These are phyloP conservation scores for Henicopernis longicauda DNA, from an alignment of 2,113 vertebrate genomes.

Conservation along the genomic window DNA sequence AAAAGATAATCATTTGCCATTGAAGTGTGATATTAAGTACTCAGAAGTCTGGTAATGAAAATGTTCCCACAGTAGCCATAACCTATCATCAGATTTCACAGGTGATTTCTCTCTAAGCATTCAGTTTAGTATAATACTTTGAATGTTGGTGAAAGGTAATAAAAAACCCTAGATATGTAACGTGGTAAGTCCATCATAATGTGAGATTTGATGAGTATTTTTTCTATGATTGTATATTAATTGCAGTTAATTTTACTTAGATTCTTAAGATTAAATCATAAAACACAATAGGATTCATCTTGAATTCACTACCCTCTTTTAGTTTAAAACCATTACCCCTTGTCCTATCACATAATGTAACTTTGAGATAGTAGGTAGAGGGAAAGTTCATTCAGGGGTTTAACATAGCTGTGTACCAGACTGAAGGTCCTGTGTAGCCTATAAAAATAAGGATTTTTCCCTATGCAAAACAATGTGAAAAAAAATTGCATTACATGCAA, in stretches of 20 bases:
- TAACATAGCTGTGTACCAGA: neutral
- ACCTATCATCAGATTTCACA: slow-evolving; percentile 39
- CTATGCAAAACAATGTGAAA: neutral
- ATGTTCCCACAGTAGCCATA: slow-evolving; percentile 35
- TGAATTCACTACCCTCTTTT: neutral
- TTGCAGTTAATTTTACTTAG: neutral
- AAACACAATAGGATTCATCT: neutral
- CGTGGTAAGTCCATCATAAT: neutral
- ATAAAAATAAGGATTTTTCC: neutral
- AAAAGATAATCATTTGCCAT: neutral
- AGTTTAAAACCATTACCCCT: too few relatives aligned
- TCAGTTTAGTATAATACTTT: neutral
- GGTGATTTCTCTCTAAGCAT: slow-evolving; percentile 6
- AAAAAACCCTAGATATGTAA: neutral
- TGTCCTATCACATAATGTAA: neutral
- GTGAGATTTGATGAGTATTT: neutral
- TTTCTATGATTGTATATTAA: neutral
- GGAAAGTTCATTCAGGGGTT: neutral
- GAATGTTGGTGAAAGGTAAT: neutral
- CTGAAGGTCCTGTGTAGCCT: neutral
- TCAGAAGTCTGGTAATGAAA: neutral
- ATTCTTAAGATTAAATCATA: neutral
- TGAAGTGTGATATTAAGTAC: slow-evolving; percentile 33
- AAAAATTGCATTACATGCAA: neutral
- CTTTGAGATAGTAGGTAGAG: neutral